phyloP scores from a whole-genome alignment of 1,140 invertebrate genomes.

The Andrena cerasifolii region DNA sequence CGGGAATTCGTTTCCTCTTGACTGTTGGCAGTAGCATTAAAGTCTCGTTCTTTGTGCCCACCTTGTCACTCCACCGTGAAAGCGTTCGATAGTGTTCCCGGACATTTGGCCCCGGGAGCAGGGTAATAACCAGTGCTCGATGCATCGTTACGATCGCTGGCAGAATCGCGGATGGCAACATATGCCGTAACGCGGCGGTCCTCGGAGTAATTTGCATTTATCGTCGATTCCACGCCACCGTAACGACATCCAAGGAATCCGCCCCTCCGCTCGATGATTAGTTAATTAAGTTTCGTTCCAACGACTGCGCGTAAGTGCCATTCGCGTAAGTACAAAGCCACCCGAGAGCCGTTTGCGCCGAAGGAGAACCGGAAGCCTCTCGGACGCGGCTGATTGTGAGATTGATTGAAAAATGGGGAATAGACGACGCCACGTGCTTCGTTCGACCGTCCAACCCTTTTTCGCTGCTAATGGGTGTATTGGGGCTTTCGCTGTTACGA shows the following conservation, averaged over 20 bases:
- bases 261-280: conserved; percentile 36
- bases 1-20: conserved; percentile 47
- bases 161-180: conserved; percentile 7
- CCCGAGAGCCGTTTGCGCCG: conserved; percentile 1
- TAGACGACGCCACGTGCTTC: conserved; percentile 32
- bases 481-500: not conserved
- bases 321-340: no score
- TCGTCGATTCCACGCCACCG: not conserved
- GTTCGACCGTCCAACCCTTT: conserved; percentile 13
- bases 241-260: not conserved
- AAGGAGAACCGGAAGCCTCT: conserved; percentile 55
- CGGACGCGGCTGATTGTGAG: conserved; percentile 15
- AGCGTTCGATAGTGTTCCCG: conserved; percentile 8
- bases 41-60: conserved; percentile 41
- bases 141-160: not conserved
- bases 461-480: not conserved
- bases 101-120: conserved; percentile 19
- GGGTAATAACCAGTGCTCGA: not conserved
- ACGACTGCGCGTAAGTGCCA: conserved; percentile 30
- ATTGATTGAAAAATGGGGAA: conserved; percentile 53
- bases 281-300: conserved; percentile 58
- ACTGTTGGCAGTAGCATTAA: conserved; percentile 39
- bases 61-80: conserved; percentile 37
- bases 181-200: no score
- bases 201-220: not conserved